These are phyloP conservation scores for Mesoclemmys tuberculata DNA, from an alignment of 2,113 vertebrate species.

Conservation along the genomic window DNA sequence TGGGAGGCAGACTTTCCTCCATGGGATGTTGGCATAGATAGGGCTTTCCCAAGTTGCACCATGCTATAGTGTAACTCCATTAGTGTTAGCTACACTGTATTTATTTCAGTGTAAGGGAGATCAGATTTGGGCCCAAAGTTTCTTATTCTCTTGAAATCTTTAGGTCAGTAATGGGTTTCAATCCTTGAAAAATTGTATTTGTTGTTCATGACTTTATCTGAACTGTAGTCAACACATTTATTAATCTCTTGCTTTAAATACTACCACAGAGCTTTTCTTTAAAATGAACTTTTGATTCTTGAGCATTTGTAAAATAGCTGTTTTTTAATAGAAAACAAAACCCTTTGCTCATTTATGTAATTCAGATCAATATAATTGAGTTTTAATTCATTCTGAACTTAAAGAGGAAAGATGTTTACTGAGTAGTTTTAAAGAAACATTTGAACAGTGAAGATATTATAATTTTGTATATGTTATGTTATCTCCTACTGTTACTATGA, in stretches of 20 bases:
- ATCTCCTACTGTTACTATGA: background rate
- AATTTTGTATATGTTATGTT: background rate
- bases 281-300: background rate
- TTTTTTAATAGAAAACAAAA: background rate
- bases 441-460: background rate
- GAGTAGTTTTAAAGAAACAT: background rate
- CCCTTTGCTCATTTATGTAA: background rate
- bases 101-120: background rate
- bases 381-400: background rate
- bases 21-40: background rate
- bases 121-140: background rate
- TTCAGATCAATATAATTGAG: background rate
- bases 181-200: background rate
- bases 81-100: background rate
- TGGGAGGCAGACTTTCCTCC: background rate
- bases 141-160: background rate
- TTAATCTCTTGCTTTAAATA: background rate
- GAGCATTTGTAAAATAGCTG: background rate
- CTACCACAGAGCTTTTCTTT: background rate
- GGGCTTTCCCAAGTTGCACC: background rate
- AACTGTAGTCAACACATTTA: background rate
- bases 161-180: background rate
- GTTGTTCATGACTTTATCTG: background rate
- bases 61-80: background rate
- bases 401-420: background rate